Base-by-base conservation (phyloP, 2,888 invertebrate species). In the Argyresthia goedartella region DNA sequence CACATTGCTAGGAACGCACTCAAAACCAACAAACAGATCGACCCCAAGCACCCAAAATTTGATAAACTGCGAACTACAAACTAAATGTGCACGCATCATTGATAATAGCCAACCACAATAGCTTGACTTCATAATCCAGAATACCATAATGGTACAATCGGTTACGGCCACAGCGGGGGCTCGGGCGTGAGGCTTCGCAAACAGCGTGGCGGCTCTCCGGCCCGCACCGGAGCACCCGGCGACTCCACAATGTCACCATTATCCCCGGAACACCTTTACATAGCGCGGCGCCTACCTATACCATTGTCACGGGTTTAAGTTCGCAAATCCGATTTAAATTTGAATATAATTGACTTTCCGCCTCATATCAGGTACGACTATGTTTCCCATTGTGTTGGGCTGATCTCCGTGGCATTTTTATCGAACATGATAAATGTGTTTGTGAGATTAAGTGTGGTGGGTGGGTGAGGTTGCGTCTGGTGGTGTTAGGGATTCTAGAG, bases 261-360 rank as follows among this genome's bases (percentile, higher is more conserved):
- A 69, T 59, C 67, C 66, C 59, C 67, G 64, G 68, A 66, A 61
- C 55, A 63, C 63, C 50, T 59, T 50, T 56, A 25, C 25, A 25
- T 25, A 25, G 25, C 67, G 61, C 69, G 75, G 78, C 79, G 79
- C 79, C 75, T 70, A 78, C 79, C 75, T 70, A 69, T 68, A 76
- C 76, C 62, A 81, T 86, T 85, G 84, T 84, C 73, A 73, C 61
- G 60, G 66, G 70, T 81, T 86, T 86, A 86, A 75, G 76, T 81
- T 82, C 70, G 84, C 85, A 84, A 86, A 86, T 86, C 85, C 81
- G 85, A 84, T 86, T 86, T 84, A 79, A 82, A 86, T 86, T 86
- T 84, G 84, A 86, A 86, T 86, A 85, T 86, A 85, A 86, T 86
- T 82, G 85, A 85, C 80, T 84, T 79, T 77, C 76, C 74, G 80